phyloP scores from a whole-genome alignment of 2,888 invertebrate species.

The Peribatodes rhomboidaria region DNA sequence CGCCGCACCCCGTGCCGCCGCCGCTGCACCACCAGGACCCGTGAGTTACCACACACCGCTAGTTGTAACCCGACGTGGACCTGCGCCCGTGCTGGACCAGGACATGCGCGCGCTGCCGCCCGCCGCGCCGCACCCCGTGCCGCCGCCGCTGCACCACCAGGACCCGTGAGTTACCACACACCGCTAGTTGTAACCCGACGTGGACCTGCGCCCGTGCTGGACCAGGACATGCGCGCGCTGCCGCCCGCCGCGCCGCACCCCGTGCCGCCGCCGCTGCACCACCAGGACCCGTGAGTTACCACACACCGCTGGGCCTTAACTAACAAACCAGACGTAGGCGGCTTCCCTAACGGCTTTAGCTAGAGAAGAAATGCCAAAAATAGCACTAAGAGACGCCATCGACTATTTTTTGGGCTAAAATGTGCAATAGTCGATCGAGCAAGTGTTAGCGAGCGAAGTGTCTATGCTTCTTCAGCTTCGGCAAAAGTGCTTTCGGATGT shows the following conservation, averaged over 20 bases:
- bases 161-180: constrained; percentile 60
- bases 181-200: constrained; percentile 57
- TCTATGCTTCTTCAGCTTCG: no score
- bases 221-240: constrained; percentile 92
- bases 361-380: no score
- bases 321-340: no score
- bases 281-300: constrained; percentile 63
- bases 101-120: constrained; percentile 91
- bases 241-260: constrained; percentile 72
- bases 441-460: no score
- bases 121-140: constrained; percentile 69
- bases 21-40: constrained; percentile 63
- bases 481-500: no score
- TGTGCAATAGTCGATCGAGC: no score
- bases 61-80: constrained; percentile 71
- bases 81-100: constrained; percentile 87
- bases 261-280: constrained; percentile 66
- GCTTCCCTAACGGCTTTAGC: no score
- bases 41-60: constrained; percentile 51
- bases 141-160: constrained; percentile 63
- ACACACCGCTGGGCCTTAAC: not conserved
- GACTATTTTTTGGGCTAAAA: no score
- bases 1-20: constrained; percentile 70
- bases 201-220: constrained; percentile 77
- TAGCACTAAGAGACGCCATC: no score